Conservation (phyloP, 2,797 vertebrate genomes). For the Dermochelys coriacea region DNA sequence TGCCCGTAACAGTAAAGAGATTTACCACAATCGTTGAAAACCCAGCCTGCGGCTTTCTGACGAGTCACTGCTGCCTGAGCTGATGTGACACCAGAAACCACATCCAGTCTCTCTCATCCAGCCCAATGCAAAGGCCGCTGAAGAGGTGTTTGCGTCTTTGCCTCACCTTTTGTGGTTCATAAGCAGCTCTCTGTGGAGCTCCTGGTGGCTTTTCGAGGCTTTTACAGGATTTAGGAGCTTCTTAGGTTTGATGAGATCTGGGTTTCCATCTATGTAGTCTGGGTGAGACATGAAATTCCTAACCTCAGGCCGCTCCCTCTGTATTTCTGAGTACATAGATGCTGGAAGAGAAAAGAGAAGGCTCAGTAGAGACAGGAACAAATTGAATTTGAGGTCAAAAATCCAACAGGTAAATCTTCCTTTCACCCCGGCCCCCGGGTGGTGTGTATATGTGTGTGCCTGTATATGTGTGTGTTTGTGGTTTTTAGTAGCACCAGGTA, state of each 20-base stretch:
- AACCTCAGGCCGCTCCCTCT: slow-evolving; percentile 80
- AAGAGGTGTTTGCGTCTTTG: too few species aligned
- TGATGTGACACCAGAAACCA: background rate
- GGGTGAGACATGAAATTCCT: slow-evolving; percentile 85
- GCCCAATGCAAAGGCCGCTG: rapidly evolving
- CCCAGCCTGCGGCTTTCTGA: background rate
- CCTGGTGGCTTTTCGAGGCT: slow-evolving; percentile 94
- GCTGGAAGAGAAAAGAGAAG: slow-evolving; percentile 76
- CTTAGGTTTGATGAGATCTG: slow-evolving; percentile 96
- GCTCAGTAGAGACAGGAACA: rapidly evolving
- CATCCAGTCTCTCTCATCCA: background rate
- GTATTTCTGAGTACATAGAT: slow-evolving; percentile 90
- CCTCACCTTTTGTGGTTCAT: slow-evolving; percentile 92
- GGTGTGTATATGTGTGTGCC: too few species aligned
- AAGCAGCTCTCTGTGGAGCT: slow-evolving; percentile 94
- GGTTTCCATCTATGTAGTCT: slow-evolving; percentile 87
- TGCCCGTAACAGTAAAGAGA: background rate
- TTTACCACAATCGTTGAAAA: background rate
- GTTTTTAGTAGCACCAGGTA: background rate
- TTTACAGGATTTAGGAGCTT: slow-evolving; percentile 95
- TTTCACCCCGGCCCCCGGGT: background rate
- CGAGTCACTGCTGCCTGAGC: background rate
- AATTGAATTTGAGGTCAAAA: background rate
- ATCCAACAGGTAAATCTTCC: background rate
- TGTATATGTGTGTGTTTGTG: background rate